Conservation (phyloP, 2,888 invertebrate genomes). For the Melanotus villosus region DNA sequence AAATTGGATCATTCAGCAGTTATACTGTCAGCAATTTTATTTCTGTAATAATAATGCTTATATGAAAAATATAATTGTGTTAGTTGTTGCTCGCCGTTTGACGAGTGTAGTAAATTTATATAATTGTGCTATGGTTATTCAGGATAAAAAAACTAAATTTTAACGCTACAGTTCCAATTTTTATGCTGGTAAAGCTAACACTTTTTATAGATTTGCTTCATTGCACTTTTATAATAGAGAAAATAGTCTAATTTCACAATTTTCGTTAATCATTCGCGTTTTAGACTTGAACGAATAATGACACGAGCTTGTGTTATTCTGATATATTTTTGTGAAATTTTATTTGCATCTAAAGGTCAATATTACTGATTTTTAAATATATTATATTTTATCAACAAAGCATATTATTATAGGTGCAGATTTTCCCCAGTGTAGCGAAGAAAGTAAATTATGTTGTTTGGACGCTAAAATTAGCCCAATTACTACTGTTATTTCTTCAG, state of each 20-base stretch:
- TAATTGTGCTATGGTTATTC: too few species aligned
- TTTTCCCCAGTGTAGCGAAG: neutral
- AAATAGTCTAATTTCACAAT: neutral
- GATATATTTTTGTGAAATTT: neutral
- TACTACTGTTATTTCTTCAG: too few species aligned
- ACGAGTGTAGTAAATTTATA: too few species aligned
- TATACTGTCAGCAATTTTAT: too few species aligned
- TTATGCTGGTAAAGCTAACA: neutral
- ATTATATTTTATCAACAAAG: too few species aligned
- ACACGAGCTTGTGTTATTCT: neutral
- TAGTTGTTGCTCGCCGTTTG: too few species aligned
- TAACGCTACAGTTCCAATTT: too few species aligned
- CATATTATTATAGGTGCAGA: neutral
- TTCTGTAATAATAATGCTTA: too few species aligned
- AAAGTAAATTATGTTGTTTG: neutral
- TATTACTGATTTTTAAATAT: neutral
- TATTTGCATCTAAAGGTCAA: neutral
- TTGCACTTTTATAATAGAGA: conserved; percentile 3
- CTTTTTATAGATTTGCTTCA: conserved; percentile 29
- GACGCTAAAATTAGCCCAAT: too few species aligned
- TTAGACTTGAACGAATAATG: neutral
- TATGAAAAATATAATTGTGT: too few species aligned
- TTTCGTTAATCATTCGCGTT: neutral
- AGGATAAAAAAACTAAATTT: too few species aligned
- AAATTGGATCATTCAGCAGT: too few species aligned